Base-by-base conservation (phyloP, 1,140 invertebrate species). In the Zaprionus vittiger region DNA sequence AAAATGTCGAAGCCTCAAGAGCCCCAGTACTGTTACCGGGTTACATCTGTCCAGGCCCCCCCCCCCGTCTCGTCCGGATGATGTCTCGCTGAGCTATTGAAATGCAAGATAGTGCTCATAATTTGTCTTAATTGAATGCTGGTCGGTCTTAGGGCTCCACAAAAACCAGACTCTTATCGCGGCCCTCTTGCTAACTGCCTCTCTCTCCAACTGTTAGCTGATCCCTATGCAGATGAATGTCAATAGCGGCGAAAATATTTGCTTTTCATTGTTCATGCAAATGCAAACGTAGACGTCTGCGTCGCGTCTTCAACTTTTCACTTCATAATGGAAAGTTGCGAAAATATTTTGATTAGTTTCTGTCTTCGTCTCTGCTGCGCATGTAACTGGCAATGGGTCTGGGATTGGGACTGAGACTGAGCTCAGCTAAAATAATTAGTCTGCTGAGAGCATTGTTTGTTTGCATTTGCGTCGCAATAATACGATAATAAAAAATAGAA, bases 291-390 rank as follows among this genome's bases (percentile, higher is more conserved):
- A 86, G 74, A 85, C 80, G 61, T 72, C 59, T 64, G 54, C 63
- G 60, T 60, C 83, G 64, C 57, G 77, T 70, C 84, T 87, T 89
- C 84, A 87, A 89, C 84, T 87, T 87, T 89, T 81, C 85, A 89
- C 84, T 87, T 87, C 85, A 87, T 87, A 87, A 87, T 87, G 84
- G 85, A 87, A 87, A 87, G 84, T 87, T 87, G 84, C 84, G 81
- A 87, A 87, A 87, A 87, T 87, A 87, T 87, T 87, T 87, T 87
- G 84, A 87, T 87, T 87, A 87, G 84, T 87, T 87, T 87, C 78
- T 79, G 77, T 71, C 81, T 80, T 76, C 60, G 54, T 41, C 47
- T 60, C 11, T 14, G 2, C 34, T 55, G 72, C 64, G 38, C 34
- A 28, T 34, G 61, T 22, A 37, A 54, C 59, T 76, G 67, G 44